Evolutionary conservation across 2,888 invertebrate genomes (phyloP).

Genomic region (Yponomeuta plumbellus): DNA sequence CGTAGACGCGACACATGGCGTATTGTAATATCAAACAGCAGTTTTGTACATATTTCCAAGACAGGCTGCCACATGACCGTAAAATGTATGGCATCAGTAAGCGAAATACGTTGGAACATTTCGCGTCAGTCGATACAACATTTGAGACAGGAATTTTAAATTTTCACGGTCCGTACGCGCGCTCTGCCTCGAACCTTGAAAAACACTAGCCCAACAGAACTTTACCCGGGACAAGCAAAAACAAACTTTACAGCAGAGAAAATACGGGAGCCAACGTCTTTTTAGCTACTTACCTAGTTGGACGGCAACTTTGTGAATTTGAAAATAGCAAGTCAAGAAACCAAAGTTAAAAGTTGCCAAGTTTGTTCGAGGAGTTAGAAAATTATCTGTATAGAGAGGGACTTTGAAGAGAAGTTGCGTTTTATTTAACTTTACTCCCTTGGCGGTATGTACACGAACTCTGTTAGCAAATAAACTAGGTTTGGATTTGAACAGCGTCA

Average conservation of each 20-base stretch:
- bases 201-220: not conserved
- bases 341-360: conserved; percentile 34
- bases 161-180: not conserved
- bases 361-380: conserved; percentile 32
- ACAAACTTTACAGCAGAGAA: not conserved
- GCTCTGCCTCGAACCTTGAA: not conserved
- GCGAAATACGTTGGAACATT: not conserved
- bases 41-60: not conserved
- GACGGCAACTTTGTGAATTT: conserved; percentile 41
- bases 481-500: not conserved
- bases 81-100: not conserved
- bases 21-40: too few relatives aligned
- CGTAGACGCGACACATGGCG: too few relatives aligned
- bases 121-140: not conserved
- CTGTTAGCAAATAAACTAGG: not conserved
- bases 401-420: not conserved
- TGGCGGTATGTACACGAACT: not conserved
- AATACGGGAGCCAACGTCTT: not conserved
- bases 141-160: not conserved
- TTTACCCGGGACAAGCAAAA: not conserved
- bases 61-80: not conserved
- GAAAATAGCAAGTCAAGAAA: conserved; percentile 46
- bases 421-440: conserved; percentile 2
- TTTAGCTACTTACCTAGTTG: not conserved
- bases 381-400: conserved; percentile 9